Evolutionary conservation across 2,113 vertebrate genomes (phyloP), one percentile per base, ranked within the genome.

Genomic region (Halichoerus grypus): DNA sequence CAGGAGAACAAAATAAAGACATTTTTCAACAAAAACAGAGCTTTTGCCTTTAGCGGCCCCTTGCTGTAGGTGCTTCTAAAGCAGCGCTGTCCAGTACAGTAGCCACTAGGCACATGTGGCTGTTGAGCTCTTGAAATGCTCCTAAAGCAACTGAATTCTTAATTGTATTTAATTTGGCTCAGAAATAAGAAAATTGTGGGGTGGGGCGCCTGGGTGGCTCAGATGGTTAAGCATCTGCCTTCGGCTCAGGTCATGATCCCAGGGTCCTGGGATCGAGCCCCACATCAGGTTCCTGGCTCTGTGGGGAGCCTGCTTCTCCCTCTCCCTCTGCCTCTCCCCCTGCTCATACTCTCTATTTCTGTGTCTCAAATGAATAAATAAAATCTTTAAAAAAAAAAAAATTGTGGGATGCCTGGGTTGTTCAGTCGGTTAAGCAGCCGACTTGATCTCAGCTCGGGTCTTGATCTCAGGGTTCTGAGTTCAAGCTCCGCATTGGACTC

Each of bases 21-120:
- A 81, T 83, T 87, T 96, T 76, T 76, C 76, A 91, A 49, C 33
- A 93, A 87, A 89, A 95, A 79, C 36, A 77, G 36, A 94, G 6
- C 33, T 28, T 59, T 31, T 93, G 14, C 65, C 12, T 97, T 65
- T 33, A 67, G 7, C 26, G 19, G 46, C 33, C 15, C 42, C 51
- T 84, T 57, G 28, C 63, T 53, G 1, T 46, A 90, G 19, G 21
- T 7, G 0, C 53, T 86, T 72, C 13, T 36, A 51, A 65, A 55
- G 51, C 49, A 67, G 1, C 31, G 3, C 53, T 67, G 1, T 33
- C 72, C 5, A 4, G 13, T 33, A 9, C 10, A 15, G n/a, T 57
- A 85, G 67, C 36, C 63, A 33, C 46, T 57, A 80, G 16, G 26
- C n/a, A 49, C 26, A 3, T 28, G 4, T 36, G 49, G 8, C 61